Base-by-base conservation (phyloP, 2,113 vertebrate genomes). In the Carassius auratus region DNA sequence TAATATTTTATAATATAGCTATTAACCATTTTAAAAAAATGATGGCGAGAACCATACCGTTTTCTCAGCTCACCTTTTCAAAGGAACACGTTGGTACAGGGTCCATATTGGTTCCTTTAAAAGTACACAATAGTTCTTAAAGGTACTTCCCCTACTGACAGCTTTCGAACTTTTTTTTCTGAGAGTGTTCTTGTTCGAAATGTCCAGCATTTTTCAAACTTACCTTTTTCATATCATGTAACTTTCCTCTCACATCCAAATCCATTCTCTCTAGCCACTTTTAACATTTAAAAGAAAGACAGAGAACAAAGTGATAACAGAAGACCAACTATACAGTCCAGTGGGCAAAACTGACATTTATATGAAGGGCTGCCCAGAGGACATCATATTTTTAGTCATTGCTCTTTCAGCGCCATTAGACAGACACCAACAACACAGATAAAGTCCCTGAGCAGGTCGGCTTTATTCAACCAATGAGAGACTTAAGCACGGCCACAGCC, bases 341-440 rank as follows among this genome's bases (percentile, higher is more conserved):
- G 55, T 80, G 83, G 87, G 87, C 80, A 82, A 52, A 75, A 33
- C 79, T 89, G 90, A 89, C 90, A 85, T 90, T 90, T 52, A 45
- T 71, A 74, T 82, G 59, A 76, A 76, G 59, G 69, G 71, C 36
- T 64, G 69, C 71, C 48, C 61, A 21, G 78, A 78, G 69, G 81
- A 84, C 52, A 69, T 71, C 15, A 38, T 76, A 86, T 83, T 76
- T 86, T 83, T 83, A 76, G 85, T 71, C n/a, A 55, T 45, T 76
- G 42, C 33, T 33, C 76, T 85, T 85, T 45, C 64, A 45, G 50
- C 36, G 26, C 19, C 48, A 45, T 83, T 80, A 80, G 80, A 55
- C 33, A n/a, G 64, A 81, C 61, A 69, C 4, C 48, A 69, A 59
- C 55, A 75, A 73, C 64, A 45, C 66, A 62, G 68, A 81, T 45